phyloP scores from a whole-genome alignment of 2,113 vertebrate genomes.

The Nothoprocta pentlandii region DNA sequence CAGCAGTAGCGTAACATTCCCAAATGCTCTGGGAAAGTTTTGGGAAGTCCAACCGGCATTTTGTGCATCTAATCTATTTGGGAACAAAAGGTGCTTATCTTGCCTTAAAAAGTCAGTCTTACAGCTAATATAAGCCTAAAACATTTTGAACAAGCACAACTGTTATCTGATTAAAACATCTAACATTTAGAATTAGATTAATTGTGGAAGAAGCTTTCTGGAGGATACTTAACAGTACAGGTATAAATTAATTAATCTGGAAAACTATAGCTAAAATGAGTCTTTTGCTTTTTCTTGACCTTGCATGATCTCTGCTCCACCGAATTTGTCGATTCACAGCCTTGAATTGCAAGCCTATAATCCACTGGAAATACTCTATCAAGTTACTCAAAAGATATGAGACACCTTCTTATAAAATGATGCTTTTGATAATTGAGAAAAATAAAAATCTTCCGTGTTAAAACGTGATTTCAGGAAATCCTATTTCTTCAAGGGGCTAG shows the following conservation, averaged over 20 bases:
- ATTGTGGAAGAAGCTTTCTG: background rate
- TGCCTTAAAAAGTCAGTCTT: background rate
- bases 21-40: background rate
- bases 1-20: background rate
- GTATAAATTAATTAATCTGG: background rate
- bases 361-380: background rate
- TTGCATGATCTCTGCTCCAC: background rate
- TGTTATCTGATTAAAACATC: background rate
- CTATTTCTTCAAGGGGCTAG: conserved; percentile 1
- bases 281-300: background rate
- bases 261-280: background rate
- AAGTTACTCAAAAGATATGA: background rate
- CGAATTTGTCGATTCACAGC: background rate
- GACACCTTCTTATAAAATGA: background rate
- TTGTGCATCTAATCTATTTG: background rate
- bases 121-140: background rate
- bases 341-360: background rate
- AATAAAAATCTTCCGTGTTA: background rate
- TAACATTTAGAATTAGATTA: background rate
- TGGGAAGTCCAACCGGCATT: background rate
- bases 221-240: background rate
- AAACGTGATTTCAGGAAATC: conserved; percentile 7
- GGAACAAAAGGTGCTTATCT: background rate
- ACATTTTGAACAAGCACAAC: background rate
- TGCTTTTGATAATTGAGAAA: background rate